A percentile compares a stretch with the other conserved stretches of the same genome.
These are phyloP conservation scores for Hydrozoanthus gracilis DNA, from an alignment of 92 coral and sea anemone genomes.

Conservation along the genomic window DNA sequence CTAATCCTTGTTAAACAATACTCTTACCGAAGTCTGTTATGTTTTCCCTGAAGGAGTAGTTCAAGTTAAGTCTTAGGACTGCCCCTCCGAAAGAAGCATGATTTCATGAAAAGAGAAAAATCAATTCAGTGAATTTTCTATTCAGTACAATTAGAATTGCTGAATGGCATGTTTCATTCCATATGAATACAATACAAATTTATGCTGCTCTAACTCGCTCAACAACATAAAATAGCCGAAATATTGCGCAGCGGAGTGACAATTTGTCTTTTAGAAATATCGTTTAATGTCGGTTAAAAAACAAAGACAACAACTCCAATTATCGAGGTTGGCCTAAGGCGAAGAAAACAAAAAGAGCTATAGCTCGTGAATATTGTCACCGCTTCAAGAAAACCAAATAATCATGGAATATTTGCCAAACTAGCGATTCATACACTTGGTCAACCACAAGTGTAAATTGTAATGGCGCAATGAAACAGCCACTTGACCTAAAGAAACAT, in stretches of 20 bases:
- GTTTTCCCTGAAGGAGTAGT: slow-evolving; percentile 35
- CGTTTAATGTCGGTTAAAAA: slow-evolving; percentile 76
- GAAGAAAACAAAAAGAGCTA: slow-evolving; percentile 42
- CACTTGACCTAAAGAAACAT: slow-evolving; percentile 45
- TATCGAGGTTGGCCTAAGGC: slow-evolving; percentile 51
- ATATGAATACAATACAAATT: slow-evolving; percentile 14
- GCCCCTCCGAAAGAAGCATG: slow-evolving; percentile 23
- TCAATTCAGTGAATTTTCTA: slow-evolving; percentile 2
- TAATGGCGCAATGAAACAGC: slow-evolving; percentile 40
- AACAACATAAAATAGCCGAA: slow-evolving; percentile 8
- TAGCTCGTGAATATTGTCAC: slow-evolving; percentile 26
- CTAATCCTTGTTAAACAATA: slow-evolving; percentile 37
- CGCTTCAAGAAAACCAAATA: slow-evolving; percentile 38
- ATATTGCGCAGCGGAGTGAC: slow-evolving; percentile 36
- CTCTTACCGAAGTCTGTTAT: not conserved
- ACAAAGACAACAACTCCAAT: slow-evolving; percentile 51
- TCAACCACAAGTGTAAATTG: slow-evolving; percentile 29
- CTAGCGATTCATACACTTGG: slow-evolving; percentile 25
- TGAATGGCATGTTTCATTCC: slow-evolving; percentile 26
- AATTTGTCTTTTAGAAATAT: slow-evolving; percentile 73
- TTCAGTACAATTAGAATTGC: slow-evolving; percentile 30
- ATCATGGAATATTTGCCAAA: slow-evolving; percentile 38
- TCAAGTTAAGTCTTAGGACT: slow-evolving; percentile 25
- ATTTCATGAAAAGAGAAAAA: slow-evolving; percentile 37
- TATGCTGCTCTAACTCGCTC: not conserved